Evolutionary conservation across 2,888 invertebrate genomes (phyloP), one percentile per base, ranked within the genome.

Genomic region (Laothoe populi): DNA sequence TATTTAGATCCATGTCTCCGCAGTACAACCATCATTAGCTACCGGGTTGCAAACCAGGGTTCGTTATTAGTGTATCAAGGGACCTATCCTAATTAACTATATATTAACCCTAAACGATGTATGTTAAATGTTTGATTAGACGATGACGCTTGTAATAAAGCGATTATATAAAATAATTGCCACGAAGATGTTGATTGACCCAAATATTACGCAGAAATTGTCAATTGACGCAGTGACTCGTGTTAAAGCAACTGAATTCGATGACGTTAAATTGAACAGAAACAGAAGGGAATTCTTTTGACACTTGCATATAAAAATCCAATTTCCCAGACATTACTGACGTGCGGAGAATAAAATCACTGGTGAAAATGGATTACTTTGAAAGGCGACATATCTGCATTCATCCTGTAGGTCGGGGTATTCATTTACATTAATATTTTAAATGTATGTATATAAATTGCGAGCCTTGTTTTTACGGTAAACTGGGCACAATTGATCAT

Each of bases 181-280:
- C 35, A 10, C 19, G 19, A 53, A 53, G 35, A 31, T 19, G 35
- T 53, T 11, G 53, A 53, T 53, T 53, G 53, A 53, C 53, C 31
- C 53, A 53, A 31, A 53, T 53, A 31, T 31, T 19, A 53, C 53
- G 53, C 19, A 53, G 31, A 35, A 53, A 31, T 19, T 11, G 11
- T 53, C 53, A 53, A 53, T 53, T 53, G 53, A 19, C 31, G 11
- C 35, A 53, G 11, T 53, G 16, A 31, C 16, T 53, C 19, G 19
- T 10, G 16, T 44, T 44, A 44, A 44, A 44, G 19, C 44, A 44
- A 8, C 42, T 16, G 19, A 53, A 7, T 23, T 23, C 24, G 13
- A 19, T 53, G 35, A 35, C 49, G 19, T 53, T 19, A 53, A 53
- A 53, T 53, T 53, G 53, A 11, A 53, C 53, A 35, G 35, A 53